Evolutionary conservation across 2,888 invertebrate genomes (phyloP).

Genomic region (Candidula unifasciata): DNA sequence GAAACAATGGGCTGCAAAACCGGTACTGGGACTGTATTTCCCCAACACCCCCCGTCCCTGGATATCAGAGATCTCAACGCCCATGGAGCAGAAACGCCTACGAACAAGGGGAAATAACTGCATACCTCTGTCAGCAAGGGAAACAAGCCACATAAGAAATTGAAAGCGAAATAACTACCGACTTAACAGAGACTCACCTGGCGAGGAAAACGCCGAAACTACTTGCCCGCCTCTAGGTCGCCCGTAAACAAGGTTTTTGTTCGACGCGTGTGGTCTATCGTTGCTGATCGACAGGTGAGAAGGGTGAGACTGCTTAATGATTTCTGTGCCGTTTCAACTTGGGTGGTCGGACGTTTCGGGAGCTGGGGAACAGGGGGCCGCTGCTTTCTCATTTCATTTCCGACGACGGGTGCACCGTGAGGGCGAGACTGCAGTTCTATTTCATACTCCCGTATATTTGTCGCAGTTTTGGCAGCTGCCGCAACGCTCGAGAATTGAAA

Average conservation of each 20-base stretch:
- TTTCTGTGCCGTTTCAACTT: constrained; percentile 40
- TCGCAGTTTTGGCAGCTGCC: constrained; percentile 39
- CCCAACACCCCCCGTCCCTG: background rate
- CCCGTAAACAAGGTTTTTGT: constrained; percentile 43
- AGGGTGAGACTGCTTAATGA: constrained; percentile 36
- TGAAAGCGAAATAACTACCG: constrained; percentile 36
- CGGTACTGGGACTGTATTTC: background rate
- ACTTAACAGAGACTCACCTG: constrained; percentile 39
- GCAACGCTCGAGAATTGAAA: constrained; percentile 42
- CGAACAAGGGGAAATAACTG: constrained; percentile 33
- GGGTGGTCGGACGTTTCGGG: constrained; percentile 34
- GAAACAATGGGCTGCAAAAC: too few species aligned
- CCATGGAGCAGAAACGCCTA: constrained; percentile 24
- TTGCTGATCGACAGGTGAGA: constrained; percentile 39
- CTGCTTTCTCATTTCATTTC: constrained; percentile 39
- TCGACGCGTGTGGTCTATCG: constrained; percentile 37
- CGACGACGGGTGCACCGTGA: constrained; percentile 36
- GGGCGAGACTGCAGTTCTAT: constrained; percentile 33
- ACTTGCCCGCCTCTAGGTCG: constrained; percentile 33
- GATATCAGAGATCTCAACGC: background rate
- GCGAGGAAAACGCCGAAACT: constrained; percentile 19
- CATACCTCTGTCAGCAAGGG: constrained; percentile 20
- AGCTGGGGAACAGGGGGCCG: background rate
- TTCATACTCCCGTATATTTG: background rate
- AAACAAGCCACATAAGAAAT: constrained; percentile 32